Evolutionary conservation across 2,888 invertebrate species (phyloP).

Genomic region (Lissocephala sabroskyi): DNA sequence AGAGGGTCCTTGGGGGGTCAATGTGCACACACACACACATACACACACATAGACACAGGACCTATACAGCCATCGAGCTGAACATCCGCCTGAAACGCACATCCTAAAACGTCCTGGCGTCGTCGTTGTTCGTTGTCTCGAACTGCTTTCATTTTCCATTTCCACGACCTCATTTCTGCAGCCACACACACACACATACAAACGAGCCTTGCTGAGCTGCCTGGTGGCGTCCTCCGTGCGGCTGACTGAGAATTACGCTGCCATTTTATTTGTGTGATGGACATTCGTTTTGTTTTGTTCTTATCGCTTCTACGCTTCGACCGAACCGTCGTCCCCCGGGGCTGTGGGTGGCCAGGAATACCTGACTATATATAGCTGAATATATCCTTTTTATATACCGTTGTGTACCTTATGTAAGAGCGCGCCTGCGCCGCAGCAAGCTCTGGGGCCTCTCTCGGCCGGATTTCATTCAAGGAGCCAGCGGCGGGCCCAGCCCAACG

Average conservation of each 20-base stretch:
- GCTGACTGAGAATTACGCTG: slow-evolving; percentile 7
- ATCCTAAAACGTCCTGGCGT: too few species aligned
- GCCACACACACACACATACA: slow-evolving; percentile 4
- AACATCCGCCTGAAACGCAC: too few species aligned
- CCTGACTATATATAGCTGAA: slow-evolving; percentile 1
- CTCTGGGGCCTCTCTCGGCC: too few species aligned
- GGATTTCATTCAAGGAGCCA: slow-evolving; percentile 1
- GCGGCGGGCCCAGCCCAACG: not conserved
- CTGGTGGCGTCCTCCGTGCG: too few species aligned
- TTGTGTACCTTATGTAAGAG: not conserved
- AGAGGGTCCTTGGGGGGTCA: slow-evolving; percentile 6
- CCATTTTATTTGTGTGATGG: slow-evolving; percentile 26
- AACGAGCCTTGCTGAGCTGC: too few species aligned
- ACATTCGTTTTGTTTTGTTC: slow-evolving; percentile 20
- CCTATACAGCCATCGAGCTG: not conserved
- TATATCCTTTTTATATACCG: slow-evolving; percentile 12
- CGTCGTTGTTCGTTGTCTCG: too few species aligned
- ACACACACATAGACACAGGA: not conserved
- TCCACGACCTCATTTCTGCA: slow-evolving; percentile 69
- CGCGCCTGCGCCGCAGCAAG: too few species aligned
- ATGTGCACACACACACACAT: not conserved
- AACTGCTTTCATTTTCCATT: slow-evolving; percentile 72
- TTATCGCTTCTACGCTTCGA: not conserved
- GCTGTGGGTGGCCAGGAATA: slow-evolving; percentile 52
- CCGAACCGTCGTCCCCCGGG: not conserved